Evolutionary conservation across 2,797 vertebrate species (phyloP), one percentile per base, ranked within the genome.

Genomic region (Scolopax bukidnonensis): DNA sequence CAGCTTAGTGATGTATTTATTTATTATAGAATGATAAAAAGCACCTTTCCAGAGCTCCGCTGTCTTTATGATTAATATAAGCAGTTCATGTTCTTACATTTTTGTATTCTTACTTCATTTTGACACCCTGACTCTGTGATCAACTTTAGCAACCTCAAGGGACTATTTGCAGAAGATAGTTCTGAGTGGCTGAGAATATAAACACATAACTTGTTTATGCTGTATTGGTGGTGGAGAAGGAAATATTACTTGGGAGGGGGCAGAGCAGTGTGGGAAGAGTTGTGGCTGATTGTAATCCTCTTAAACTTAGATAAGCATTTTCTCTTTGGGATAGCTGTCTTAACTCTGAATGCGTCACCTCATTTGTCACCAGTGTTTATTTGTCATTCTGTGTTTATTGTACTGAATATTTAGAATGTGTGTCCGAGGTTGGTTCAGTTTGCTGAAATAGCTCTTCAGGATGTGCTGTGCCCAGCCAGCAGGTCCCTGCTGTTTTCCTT

Each of bases 131-230:
- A 81, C 64, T 87, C 24, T n/a, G 10, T 74, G 84, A 96, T 94
- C 79, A 89, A 4, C 86, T 93, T 86, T 36, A 75, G 30, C 36
- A 77, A 59, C 67, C 76, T 63, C 87, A 56, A 18, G 89, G 79
- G 84, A 65, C 74, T 85, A 16, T 85, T 92, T 95, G 61, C 69
- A 79, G 90, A 67, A 90, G 86, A 74, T 48, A 59, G 30, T 82
- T 88, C 50, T 73, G 79, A 88, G 69, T 73, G 85, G 82, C 17
- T 86, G 69, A 51, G 85, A 73, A 23, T 82, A 86, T 75, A 86
- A 95, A 63, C 67, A 75, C 57, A 53, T 85, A 30, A 68, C 54
- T 91, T 92, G 54, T 94, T 96, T 95, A 88, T 75, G 56, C 77
- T 89, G 61, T 54, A 65, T 51, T 50, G 84, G 67, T 89, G 57